Percentiles rank a stretch among this genome's conserved stretches.
These are phyloP conservation scores for Dicrurus megarhynchus DNA, from an alignment of 2,113 vertebrate species.

Conservation along the genomic window DNA sequence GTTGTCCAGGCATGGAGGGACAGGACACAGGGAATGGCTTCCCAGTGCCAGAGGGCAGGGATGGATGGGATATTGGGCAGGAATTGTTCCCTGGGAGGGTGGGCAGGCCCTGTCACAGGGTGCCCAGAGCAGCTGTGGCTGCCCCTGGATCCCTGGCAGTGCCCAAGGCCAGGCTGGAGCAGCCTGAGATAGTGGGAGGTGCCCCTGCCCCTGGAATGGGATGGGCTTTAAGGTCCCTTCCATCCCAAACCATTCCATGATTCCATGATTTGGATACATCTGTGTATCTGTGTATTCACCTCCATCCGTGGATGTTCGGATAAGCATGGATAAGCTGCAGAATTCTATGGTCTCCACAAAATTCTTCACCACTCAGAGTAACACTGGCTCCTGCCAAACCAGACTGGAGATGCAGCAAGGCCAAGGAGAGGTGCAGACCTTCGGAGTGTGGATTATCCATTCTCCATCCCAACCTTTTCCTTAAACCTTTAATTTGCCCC, in stretches of 20 bases:
- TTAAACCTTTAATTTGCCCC: not conserved
- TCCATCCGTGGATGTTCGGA: fast-evolving
- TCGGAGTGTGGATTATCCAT: fast-evolving
- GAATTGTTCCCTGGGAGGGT: not conserved
- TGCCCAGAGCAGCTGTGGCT: not conserved
- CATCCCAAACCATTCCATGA: not conserved
- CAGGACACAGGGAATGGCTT: not conserved
- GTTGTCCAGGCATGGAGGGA: not conserved
- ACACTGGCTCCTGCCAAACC: not conserved
- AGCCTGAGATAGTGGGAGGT: fast-evolving
- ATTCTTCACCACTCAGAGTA: fast-evolving
- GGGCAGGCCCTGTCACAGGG: fast-evolving
- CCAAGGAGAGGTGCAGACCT: not conserved
- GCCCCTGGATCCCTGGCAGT: not conserved
- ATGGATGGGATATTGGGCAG: not conserved
- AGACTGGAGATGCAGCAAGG: not conserved
- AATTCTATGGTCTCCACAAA: not conserved
- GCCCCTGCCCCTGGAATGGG: not conserved
- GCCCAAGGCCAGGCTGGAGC: not conserved
- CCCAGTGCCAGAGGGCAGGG: not conserved
- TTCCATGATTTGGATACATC: fast-evolving
- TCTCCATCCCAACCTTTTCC: fast-evolving
- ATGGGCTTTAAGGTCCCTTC: not conserved
- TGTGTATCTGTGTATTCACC: fast-evolving
- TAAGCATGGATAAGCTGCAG: fast-evolving